Evolutionary conservation across 2,888 invertebrate genomes (phyloP), one percentile per base, ranked within the genome.

Genomic region (Acleris holmiana): DNA sequence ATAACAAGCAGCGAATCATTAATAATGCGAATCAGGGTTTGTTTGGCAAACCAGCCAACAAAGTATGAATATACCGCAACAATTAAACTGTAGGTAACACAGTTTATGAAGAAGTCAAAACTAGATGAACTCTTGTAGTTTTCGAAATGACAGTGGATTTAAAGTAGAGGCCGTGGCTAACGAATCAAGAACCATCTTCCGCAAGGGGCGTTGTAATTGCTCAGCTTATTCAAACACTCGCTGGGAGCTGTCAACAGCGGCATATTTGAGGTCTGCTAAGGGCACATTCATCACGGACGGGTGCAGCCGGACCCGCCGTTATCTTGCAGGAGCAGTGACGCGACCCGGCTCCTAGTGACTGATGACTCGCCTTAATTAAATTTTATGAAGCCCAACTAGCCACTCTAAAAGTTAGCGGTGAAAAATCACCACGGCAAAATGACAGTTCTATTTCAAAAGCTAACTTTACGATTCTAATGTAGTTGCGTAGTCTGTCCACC

Each of bases 311-410:
- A 91, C 91, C 91, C 90, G 73, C 80, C 86, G 84, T 91, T 92
- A 92, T 91, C 91, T 89, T 82, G 79, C 79, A 79, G 72, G 73
- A 80, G 75, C 91, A 91, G 88, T 84, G 90, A 89, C 91, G 79
- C 70, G 82, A 80, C 86, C 80, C 79, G 76, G 72, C 84, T 79
- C 77, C 61, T 76, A 71, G 88, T 92, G 91, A 92, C 91, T 91
- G 91, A 92, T 92, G 90, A 91, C 89, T 83, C 59, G 78, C 82
- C 80, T 90, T 91, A 92, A 92, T 92, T 91, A 91, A 88, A 91
- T 91, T 91, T 91, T 85, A 88, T 87, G 81, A 79, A 74, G 71
- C 75, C 76, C 76, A 78, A 79, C 82, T 82, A 80, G 76, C 72
- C 61, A 65, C 67, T 67, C 69, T 69, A 71, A 71, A 73, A 69